phyloP scores from a whole-genome alignment of 2,888 invertebrate genomes.

The Acleris sparsana region DNA sequence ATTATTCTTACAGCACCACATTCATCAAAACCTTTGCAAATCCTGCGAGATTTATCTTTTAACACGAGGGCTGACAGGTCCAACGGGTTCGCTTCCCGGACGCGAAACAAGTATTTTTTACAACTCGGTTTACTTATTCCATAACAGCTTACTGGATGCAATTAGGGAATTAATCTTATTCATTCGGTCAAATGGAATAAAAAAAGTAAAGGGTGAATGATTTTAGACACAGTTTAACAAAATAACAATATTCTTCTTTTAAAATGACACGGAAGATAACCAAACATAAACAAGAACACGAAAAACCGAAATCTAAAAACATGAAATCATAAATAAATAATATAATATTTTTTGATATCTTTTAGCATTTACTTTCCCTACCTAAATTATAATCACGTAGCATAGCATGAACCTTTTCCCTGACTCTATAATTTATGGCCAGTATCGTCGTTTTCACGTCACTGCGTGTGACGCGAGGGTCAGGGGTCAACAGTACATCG shows the following conservation, averaged over 20 bases:
- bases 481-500: conserved; percentile 48
- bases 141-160: conserved; percentile 8
- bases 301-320: too few species aligned
- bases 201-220: background rate
- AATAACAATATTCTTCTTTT: too few species aligned
- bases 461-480: conserved; percentile 44
- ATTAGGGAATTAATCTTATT: conserved; percentile 11
- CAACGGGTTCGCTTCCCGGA: conserved; percentile 62
- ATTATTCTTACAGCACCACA: background rate
- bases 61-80: conserved; percentile 56
- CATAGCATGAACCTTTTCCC: conserved; percentile 6
- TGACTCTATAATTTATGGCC: conserved; percentile 30
- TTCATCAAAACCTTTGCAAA: conserved; percentile 7
- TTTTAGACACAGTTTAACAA: too few species aligned
- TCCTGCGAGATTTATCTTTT: background rate
- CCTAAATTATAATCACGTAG: background rate
- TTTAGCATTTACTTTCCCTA: conserved; percentile 1
- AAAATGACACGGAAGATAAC: too few species aligned
- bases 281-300: too few species aligned
- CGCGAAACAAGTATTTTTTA: conserved; percentile 57
- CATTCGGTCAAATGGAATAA: background rate
- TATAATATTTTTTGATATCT: background rate
- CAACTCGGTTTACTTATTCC: conserved; percentile 43
- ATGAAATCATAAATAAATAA: background rate
- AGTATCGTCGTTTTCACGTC: conserved; percentile 40